A percentile compares a stretch with the other conserved stretches of the same genome.
Conservation (phyloP, 2,888 invertebrate genomes). For the Nephrotoma guestfalica region DNA sequence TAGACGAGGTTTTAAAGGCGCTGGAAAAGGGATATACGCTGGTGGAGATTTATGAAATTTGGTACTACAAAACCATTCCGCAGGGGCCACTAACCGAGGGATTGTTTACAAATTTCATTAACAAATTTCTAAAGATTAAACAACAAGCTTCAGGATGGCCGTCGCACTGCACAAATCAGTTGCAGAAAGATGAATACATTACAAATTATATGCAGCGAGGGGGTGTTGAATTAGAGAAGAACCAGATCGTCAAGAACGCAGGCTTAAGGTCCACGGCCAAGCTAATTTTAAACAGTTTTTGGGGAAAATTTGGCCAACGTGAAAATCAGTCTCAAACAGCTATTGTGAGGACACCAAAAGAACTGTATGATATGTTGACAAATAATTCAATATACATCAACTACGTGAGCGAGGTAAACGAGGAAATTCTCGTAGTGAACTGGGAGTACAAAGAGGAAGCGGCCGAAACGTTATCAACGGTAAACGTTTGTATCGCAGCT, state of each 20-base stretch:
- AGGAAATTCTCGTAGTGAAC: slow-evolving; percentile 14
- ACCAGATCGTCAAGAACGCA: background rate
- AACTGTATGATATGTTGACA: background rate
- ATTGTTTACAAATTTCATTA: background rate
- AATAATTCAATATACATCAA: slow-evolving; percentile 13
- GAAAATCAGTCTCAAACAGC: background rate
- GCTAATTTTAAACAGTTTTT: background rate
- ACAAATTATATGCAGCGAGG: background rate
- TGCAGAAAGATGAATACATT: background rate
- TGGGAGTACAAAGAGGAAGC: slow-evolving; percentile 11
- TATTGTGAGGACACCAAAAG: background rate
- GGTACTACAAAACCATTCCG: too few relatives aligned
- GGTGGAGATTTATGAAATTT: too few relatives aligned
- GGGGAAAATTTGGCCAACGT: background rate
- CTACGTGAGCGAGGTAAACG: slow-evolving; percentile 12
- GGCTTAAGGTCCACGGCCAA: background rate
- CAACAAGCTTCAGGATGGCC: background rate
- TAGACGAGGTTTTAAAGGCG: too few relatives aligned
- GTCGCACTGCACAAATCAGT: background rate
- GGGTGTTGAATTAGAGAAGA: background rate
- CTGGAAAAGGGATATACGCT: too few relatives aligned
- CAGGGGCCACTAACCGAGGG: background rate
- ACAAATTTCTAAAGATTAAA: background rate
- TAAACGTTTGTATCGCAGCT: slow-evolving; percentile 22
- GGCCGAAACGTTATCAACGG: slow-evolving; percentile 9